Conservation (phyloP, 2,888 invertebrate genomes). For the Xanthorhoe designata region DNA sequence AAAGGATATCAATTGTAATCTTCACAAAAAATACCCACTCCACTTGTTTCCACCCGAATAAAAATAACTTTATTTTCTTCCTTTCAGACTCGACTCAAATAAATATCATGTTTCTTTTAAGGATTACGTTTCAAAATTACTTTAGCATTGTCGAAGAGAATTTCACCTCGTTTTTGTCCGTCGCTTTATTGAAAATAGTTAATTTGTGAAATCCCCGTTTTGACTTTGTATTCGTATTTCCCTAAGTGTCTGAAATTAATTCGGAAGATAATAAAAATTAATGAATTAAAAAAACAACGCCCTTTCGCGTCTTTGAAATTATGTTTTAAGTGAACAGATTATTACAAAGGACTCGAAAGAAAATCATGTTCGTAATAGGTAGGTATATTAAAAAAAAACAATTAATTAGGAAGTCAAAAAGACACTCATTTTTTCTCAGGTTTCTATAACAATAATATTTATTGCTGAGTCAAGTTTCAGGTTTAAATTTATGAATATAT, state of each 20-base stretch:
- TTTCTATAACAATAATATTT: too few species aligned
- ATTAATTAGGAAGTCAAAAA: not conserved
- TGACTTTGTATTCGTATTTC: constrained; percentile 3
- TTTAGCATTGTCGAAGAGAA: constrained; percentile 21
- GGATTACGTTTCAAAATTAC: constrained; percentile 30
- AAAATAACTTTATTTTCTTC: constrained; percentile 21
- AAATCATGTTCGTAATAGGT: not conserved
- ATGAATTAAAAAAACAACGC: not conserved
- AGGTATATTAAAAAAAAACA: not conserved
- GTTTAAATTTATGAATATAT: too few species aligned
- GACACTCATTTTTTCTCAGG: not conserved
- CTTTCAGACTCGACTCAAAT: constrained; percentile 20
- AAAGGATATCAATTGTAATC: not conserved
- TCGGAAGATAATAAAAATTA: not conserved
- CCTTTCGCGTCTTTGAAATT: not conserved
- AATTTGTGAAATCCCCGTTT: constrained; percentile 15
- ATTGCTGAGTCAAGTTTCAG: too few species aligned
- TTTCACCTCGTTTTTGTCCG: constrained; percentile 11
- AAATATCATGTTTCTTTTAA: constrained; percentile 29
- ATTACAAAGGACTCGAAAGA: not conserved
- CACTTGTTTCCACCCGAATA: constrained; percentile 4
- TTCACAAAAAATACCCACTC: constrained; percentile 10
- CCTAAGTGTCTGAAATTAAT: constrained; percentile 2
- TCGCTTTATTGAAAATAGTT: constrained; percentile 20
- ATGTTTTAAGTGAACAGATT: not conserved